Base-by-base conservation (phyloP, 1,140 invertebrate species). In the Nasonia longicornis region DNA sequence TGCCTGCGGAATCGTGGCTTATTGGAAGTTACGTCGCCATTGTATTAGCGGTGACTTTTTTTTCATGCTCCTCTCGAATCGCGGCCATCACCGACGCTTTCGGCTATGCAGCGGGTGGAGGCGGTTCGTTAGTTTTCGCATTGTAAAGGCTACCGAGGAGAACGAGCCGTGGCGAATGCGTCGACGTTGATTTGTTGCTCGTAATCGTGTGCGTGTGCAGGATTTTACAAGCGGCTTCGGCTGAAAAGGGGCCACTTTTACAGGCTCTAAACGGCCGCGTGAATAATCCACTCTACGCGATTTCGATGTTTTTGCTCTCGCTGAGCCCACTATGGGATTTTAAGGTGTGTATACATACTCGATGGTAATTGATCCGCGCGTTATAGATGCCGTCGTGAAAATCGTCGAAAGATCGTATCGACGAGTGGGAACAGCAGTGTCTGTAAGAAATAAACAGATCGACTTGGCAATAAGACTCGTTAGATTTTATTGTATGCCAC, bases 401-500 rank as follows among this genome's bases (percentile, higher is more conserved):
- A 67, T 29, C 14, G 38, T 3, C 42, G 66, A 52, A 31, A 48
- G 42, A 48, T 73, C 20, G 20, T 73, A 48, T 73, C 42, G 71
- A 70, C 7, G 38, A 42, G 38, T 70, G 29, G 4, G 2, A 16
- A 16, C 12, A 3, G 2, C 8, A 69, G 11, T 20, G 48, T 52
- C 2, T 3, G 16, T 16, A 35, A 31, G 67, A 69, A 35, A 35
- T 31, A 31, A 69, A 69, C 26, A 31, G 29, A 69, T 69, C 67
- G 67, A 16, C 29, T 69, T 35, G 67, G 14, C 35, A 52, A 73
- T 58, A 73, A 38, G 48, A 26, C 26, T 70, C 73, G 71, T 76
- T 76, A 81, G 35, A 76, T 71, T 81, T 81, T 81, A 81, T 81
- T 81, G 48, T 81, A 58, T 73, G 70, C 48, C 20, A 79, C 26